Evolutionary conservation across 2,888 invertebrate species (phyloP).

Genomic region (Drosophila cracens): DNA sequence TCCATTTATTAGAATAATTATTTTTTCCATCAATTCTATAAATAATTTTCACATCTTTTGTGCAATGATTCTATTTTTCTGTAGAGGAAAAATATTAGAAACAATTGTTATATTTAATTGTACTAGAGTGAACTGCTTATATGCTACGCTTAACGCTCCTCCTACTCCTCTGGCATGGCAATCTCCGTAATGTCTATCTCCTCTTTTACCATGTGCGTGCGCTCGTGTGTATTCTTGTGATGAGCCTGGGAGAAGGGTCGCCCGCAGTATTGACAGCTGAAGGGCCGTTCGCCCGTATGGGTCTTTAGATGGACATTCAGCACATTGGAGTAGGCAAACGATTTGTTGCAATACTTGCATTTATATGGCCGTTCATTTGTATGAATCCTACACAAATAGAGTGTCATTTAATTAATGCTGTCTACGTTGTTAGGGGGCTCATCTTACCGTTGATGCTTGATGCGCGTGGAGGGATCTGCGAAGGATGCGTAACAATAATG

Average conservation of each 20-base stretch:
- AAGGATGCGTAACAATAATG: slow-evolving; percentile 82
- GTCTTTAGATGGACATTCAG: slow-evolving; percentile 80
- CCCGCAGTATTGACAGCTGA: slow-evolving; percentile 75
- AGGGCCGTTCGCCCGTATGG: slow-evolving; percentile 83
- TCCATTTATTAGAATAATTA: neutral
- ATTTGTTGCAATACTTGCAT: slow-evolving; percentile 77
- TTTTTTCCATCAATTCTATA: neutral
- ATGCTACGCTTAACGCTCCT: neutral
- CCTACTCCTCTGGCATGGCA: slow-evolving; percentile 42
- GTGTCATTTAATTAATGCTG: neutral
- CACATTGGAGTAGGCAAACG: slow-evolving; percentile 82
- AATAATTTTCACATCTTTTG: neutral
- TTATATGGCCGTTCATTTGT: slow-evolving; percentile 82
- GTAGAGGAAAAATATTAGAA: neutral
- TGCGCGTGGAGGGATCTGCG: slow-evolving; percentile 83
- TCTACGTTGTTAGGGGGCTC: neutral
- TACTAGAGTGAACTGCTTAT: slow-evolving; percentile 34
- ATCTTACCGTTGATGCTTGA: slow-evolving; percentile 82
- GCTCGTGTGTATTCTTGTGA: slow-evolving; percentile 81
- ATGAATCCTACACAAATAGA: slow-evolving; percentile 69
- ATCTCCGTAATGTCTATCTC: slow-evolving; percentile 16
- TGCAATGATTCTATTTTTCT: neutral
- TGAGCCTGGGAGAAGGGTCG: slow-evolving; percentile 79
- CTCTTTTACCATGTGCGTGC: slow-evolving; percentile 43
- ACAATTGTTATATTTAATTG: slow-evolving; percentile 20